phyloP scores from a whole-genome alignment of 2,113 vertebrate species.

The Dolichotis patagonum region DNA sequence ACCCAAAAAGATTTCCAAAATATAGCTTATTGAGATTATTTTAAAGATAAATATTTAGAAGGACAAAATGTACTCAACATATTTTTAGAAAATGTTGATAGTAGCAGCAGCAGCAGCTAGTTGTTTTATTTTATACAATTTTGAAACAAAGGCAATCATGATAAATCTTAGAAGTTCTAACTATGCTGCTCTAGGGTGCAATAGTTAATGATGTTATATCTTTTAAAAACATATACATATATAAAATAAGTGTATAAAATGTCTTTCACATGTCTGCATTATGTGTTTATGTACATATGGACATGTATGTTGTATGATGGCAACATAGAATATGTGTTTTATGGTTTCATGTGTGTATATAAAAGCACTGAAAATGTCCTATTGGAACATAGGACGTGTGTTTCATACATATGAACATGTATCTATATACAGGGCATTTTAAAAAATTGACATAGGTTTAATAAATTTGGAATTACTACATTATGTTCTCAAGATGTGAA shows the following conservation, averaged over 20 bases:
- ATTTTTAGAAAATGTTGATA: constrained; percentile 76
- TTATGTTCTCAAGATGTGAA: background rate
- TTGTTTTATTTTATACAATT: constrained; percentile 64
- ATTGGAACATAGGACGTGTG: background rate
- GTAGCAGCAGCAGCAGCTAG: constrained; percentile 71
- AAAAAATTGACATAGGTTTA: background rate
- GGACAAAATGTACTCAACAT: constrained; percentile 63
- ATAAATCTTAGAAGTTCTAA: constrained; percentile 63
- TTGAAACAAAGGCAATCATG: constrained; percentile 63
- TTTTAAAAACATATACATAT: background rate
- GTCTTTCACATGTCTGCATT: background rate
- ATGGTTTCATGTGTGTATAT: background rate
- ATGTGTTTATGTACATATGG: background rate
- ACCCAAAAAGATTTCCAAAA: constrained; percentile 78
- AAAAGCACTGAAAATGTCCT: background rate
- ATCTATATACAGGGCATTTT: background rate
- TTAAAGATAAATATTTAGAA: constrained; percentile 79
- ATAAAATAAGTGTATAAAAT: too few species aligned
- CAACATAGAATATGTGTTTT: background rate
- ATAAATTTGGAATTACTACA: background rate
- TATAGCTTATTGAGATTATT: constrained; percentile 67
- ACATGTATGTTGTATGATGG: background rate
- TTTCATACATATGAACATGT: background rate
- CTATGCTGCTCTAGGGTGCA: background rate
- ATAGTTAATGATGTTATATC: constrained; percentile 3